Percentiles rank a stretch among this genome's conserved stretches.
Conservation (phyloP, 1,140 invertebrate species). For the Eciton burchellii region DNA sequence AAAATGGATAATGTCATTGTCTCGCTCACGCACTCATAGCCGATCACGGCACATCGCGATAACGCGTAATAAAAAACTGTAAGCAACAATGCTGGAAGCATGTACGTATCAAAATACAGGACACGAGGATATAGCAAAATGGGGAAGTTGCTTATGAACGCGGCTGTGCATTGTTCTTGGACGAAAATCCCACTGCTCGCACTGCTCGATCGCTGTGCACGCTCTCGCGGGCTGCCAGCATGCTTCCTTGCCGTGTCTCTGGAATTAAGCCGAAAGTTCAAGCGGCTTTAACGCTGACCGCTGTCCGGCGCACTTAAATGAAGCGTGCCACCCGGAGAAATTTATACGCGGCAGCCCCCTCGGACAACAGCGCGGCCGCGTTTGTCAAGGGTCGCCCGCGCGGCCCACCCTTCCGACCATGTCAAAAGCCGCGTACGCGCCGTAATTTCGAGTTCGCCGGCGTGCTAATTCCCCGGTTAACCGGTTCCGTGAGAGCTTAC, state of each 20-base stretch:
- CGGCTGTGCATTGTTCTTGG: not conserved
- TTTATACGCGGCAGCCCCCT: conserved; percentile 38
- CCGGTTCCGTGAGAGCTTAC: conserved; percentile 65
- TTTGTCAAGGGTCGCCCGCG: conserved; percentile 40
- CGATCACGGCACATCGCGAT: too few species aligned
- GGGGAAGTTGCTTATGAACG: not conserved
- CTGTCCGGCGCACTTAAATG: conserved; percentile 49
- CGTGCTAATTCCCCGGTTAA: conserved; percentile 76
- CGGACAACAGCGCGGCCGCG: conserved; percentile 15
- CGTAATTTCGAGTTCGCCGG: conserved; percentile 56
- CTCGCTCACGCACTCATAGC: too few species aligned
- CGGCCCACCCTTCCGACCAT: conserved; percentile 29
- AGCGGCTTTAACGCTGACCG: conserved; percentile 26
- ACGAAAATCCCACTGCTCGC: not conserved
- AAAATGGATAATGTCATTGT: too few species aligned
- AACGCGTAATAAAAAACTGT: too few species aligned
- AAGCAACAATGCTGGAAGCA: too few species aligned
- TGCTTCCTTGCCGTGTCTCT: not conserved
- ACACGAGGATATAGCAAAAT: too few species aligned
- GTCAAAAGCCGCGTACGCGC: conserved; percentile 53
- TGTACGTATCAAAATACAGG: too few species aligned
- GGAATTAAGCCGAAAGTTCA: conserved; percentile 37
- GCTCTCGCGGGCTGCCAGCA: not conserved
- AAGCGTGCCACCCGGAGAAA: conserved; percentile 49
- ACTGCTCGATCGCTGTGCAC: not conserved